Evolutionary conservation across 1,140 invertebrate species (phyloP).

Genomic region (Papilio dardanus): DNA sequence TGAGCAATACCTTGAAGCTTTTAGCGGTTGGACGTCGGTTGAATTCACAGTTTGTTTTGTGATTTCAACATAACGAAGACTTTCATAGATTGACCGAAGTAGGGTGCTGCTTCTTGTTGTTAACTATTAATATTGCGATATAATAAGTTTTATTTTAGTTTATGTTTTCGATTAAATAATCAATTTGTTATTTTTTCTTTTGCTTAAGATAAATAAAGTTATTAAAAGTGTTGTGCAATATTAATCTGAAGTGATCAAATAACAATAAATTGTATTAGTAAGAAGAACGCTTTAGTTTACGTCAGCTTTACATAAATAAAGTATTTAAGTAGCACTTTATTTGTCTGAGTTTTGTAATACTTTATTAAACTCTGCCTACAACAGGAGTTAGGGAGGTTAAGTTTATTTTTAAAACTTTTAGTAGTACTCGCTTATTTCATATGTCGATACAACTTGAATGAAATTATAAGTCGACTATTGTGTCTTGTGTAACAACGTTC

Average conservation of each 20-base stretch:
- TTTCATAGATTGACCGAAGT: conserved; percentile 40
- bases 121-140: conserved; percentile 30
- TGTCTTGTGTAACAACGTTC: background rate
- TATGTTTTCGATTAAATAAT: conserved; percentile 6
- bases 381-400: too few relatives aligned
- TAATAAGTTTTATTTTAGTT: background rate
- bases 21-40: conserved; percentile 51
- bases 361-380: too few relatives aligned
- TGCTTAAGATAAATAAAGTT: background rate
- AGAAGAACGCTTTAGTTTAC: background rate
- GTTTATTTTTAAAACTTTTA: too few relatives aligned
- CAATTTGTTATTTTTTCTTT: conserved; percentile 18
- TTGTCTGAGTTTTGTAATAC: too few relatives aligned
- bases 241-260: background rate
- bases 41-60: conserved; percentile 49
- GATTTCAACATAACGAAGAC: conserved; percentile 47
- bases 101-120: conserved; percentile 27
- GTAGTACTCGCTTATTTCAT: too few relatives aligned
- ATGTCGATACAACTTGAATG: background rate
- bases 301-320: background rate
- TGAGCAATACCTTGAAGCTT: conserved; percentile 60
- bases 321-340: background rate
- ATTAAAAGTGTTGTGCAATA: background rate
- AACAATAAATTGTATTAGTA: background rate
- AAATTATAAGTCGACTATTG: background rate